Conservation (phyloP, 1,140 invertebrate genomes). For the Listronotus bonariensis region DNA sequence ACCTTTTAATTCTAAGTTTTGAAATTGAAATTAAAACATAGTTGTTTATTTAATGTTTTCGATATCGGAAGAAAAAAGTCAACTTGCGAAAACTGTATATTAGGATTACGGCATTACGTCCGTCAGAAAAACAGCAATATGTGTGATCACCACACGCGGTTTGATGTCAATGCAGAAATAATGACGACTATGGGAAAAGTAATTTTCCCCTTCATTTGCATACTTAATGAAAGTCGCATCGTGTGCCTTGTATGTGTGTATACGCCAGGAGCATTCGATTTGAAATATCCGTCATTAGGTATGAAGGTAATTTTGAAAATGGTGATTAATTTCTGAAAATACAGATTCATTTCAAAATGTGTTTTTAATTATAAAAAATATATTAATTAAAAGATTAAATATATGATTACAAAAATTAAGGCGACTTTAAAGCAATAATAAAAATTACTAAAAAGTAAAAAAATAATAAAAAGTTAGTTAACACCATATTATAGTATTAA, state of each 20-base stretch:
- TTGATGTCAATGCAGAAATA: constrained; percentile 58
- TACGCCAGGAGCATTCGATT: constrained; percentile 22
- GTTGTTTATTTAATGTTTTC: too few relatives aligned
- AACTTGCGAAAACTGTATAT: constrained; percentile 33
- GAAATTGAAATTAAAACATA: too few relatives aligned
- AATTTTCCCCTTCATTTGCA: constrained; percentile 59
- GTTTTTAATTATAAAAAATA: too few relatives aligned
- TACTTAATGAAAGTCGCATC: constrained; percentile 59
- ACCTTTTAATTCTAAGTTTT: too few relatives aligned
- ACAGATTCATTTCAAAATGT: too few relatives aligned
- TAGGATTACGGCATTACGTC: constrained; percentile 27
- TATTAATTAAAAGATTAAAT: too few relatives aligned
- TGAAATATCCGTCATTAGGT: constrained; percentile 15
- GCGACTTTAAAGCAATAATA: too few relatives aligned
- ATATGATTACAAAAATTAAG: too few relatives aligned
- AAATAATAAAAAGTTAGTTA: too few relatives aligned
- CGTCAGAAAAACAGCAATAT: constrained; percentile 53
- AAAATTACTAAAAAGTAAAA: too few relatives aligned
- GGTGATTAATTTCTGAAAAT: background rate
- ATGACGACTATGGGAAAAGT: constrained; percentile 59
- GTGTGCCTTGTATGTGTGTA: constrained; percentile 26
- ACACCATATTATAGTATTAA: too few relatives aligned
- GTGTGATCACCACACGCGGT: constrained; percentile 45
- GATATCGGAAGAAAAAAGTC: background rate
- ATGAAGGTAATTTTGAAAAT: constrained; percentile 18